A percentile compares a stretch with the other conserved stretches of the same genome.
phyloP scores from a whole-genome alignment of 2,888 invertebrate genomes.

The Athalia circularis region DNA sequence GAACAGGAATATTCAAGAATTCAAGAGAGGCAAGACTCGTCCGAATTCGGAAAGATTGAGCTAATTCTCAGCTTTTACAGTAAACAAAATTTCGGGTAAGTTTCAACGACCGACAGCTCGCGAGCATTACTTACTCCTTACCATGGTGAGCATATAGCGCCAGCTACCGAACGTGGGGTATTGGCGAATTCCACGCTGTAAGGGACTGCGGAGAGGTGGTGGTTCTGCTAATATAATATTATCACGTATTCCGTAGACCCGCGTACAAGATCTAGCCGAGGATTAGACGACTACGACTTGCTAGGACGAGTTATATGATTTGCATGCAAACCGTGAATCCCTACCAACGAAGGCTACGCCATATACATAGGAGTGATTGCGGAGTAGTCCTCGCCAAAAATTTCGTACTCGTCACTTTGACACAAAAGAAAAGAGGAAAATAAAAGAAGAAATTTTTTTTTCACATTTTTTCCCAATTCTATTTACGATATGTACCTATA shows the following conservation, averaged over 20 bases:
- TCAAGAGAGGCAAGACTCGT: no score
- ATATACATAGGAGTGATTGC: conserved; percentile 15
- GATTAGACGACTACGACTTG: conserved; percentile 26
- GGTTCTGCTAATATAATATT: conserved; percentile 27
- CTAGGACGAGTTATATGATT: not conserved
- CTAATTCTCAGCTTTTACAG: not conserved
- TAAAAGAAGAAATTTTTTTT: not conserved
- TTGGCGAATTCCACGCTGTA: not conserved
- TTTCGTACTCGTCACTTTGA: not conserved
- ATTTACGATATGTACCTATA: no score
- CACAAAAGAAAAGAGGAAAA: not conserved
- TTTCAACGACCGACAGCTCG: conserved; percentile 9
- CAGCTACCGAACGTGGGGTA: not conserved
- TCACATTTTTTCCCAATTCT: not conserved
- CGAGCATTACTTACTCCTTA: not conserved
- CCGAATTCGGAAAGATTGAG: no score
- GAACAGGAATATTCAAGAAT: no score
- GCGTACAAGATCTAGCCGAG: conserved; percentile 39
- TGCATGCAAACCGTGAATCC: conserved; percentile 37
- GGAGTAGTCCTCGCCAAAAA: not conserved
- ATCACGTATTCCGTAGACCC: conserved; percentile 35
- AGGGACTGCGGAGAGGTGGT: not conserved
- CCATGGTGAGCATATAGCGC: not conserved
- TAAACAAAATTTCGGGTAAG: conserved; percentile 7
- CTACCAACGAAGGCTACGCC: conserved; percentile 1